These are phyloP conservation scores for Cichladusa arquata DNA, from an alignment of 2,113 vertebrate species.

Conservation along the genomic window DNA sequence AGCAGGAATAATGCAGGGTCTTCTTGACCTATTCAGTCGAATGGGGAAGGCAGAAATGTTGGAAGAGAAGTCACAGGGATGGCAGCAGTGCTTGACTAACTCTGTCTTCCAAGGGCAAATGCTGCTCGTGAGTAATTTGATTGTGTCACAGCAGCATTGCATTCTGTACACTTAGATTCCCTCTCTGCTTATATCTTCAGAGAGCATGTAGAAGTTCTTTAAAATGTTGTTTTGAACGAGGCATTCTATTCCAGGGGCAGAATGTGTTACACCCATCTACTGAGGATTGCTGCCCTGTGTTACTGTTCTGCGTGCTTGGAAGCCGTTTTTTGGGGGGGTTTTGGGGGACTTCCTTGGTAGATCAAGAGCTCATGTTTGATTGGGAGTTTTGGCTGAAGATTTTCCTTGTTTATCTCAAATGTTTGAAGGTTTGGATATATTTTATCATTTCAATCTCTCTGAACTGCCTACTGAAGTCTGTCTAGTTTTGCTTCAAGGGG, in stretches of 20 bases:
- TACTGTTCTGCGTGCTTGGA: fast-evolving
- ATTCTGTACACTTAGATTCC: background rate
- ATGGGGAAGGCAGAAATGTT: background rate
- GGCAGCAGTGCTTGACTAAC: background rate
- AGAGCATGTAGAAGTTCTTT: background rate
- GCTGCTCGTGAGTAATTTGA: background rate
- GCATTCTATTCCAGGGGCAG: background rate
- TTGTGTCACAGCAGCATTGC: background rate
- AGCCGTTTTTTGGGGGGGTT: background rate
- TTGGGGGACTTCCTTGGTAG: background rate
- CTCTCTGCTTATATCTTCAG: background rate
- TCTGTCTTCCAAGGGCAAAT: background rate
- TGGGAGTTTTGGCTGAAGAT: background rate
- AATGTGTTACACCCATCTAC: background rate
- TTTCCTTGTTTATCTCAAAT: background rate
- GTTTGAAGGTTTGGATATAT: background rate
- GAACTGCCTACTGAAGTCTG: background rate
- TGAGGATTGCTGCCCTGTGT: background rate
- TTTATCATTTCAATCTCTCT: background rate
- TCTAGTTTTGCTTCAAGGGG: background rate
- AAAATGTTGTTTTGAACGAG: background rate
- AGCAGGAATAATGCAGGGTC: background rate
- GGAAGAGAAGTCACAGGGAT: background rate
- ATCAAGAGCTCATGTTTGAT: background rate
- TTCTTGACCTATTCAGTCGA: background rate